phyloP scores from a whole-genome alignment of 2,113 vertebrate genomes.

The Callaeas wilsoni region DNA sequence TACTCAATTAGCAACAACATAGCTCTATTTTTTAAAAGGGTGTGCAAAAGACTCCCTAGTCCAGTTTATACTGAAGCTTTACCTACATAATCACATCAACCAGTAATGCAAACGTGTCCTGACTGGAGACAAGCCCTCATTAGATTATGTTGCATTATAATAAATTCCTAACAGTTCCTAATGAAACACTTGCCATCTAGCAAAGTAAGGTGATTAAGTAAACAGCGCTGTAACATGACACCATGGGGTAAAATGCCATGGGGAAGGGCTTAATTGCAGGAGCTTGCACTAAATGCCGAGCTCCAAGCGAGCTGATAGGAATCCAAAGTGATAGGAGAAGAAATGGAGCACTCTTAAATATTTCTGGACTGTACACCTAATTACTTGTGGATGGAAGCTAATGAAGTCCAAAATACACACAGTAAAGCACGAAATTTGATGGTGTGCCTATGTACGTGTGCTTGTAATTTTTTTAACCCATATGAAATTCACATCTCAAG shows the following conservation, averaged over 20 bases:
- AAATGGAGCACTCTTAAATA: not conserved
- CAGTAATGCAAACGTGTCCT: not conserved
- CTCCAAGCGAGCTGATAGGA: not conserved
- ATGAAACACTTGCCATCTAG: slow-evolving; percentile 36
- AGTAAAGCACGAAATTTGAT: not conserved
- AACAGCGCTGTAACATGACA: not conserved
- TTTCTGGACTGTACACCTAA: not conserved
- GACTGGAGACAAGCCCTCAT: slow-evolving; percentile 8
- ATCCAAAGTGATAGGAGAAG: not conserved
- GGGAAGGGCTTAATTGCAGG: slow-evolving; percentile 29
- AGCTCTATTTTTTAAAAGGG: not conserved
- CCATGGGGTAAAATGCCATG: slow-evolving; percentile 12
- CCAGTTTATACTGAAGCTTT: not conserved
- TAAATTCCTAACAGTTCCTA: slow-evolving; percentile 5
- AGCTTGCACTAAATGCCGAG: not conserved
- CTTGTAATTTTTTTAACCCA: not conserved
- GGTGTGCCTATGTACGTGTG: accelerated
- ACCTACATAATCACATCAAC: not conserved
- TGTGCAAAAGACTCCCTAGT: not conserved
- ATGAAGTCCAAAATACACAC: slow-evolving; percentile 5
- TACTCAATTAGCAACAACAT: not conserved
- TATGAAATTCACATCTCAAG: not conserved
- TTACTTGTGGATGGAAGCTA: slow-evolving; percentile 2
- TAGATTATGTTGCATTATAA: not conserved
- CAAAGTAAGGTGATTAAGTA: not conserved